A percentile compares a stretch with the other conserved stretches of the same genome.
phyloP scores from a whole-genome alignment of 2,888 invertebrate genomes.

The Spisula subtruncata region DNA sequence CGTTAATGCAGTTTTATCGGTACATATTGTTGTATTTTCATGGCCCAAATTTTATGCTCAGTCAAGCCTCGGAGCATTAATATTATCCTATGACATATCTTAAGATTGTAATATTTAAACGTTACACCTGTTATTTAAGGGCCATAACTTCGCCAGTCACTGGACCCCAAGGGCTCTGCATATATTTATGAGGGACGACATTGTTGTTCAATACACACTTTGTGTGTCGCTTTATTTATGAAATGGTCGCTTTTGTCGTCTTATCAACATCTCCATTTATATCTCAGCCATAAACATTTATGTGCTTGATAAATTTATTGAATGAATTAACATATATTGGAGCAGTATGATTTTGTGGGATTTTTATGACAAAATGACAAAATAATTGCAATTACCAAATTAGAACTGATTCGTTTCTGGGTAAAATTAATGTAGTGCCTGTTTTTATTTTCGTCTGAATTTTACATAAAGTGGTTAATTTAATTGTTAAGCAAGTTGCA shows the following conservation, averaged over 20 bases:
- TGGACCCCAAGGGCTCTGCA: slow-evolving; percentile 19
- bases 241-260: slow-evolving; percentile 28
- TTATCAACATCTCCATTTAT: not conserved
- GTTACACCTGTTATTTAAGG: slow-evolving; percentile 41
- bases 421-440: not conserved
- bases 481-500: slow-evolving; percentile 16
- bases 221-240: slow-evolving; percentile 39
- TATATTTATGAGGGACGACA: slow-evolving; percentile 16
- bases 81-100: slow-evolving; percentile 24
- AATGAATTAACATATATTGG: slow-evolving; percentile 18
- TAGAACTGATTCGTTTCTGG: not conserved
- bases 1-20: not conserved
- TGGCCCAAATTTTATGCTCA: not conserved
- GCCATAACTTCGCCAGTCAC: slow-evolving; percentile 22
- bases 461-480: not conserved
- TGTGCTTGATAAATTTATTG: slow-evolving; percentile 18
- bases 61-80: not conserved
- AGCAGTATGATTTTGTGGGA: not conserved
- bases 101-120: slow-evolving; percentile 20
- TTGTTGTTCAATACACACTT: slow-evolving; percentile 12
- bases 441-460: not conserved
- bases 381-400: slow-evolving; percentile 33
- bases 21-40: slow-evolving; percentile 2
- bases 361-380: slow-evolving; percentile 34
- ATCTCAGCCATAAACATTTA: slow-evolving; percentile 30